Evolutionary conservation across 2,113 vertebrate genomes (phyloP), one percentile per base, ranked within the genome.

Genomic region (Microtus ochrogaster): DNA sequence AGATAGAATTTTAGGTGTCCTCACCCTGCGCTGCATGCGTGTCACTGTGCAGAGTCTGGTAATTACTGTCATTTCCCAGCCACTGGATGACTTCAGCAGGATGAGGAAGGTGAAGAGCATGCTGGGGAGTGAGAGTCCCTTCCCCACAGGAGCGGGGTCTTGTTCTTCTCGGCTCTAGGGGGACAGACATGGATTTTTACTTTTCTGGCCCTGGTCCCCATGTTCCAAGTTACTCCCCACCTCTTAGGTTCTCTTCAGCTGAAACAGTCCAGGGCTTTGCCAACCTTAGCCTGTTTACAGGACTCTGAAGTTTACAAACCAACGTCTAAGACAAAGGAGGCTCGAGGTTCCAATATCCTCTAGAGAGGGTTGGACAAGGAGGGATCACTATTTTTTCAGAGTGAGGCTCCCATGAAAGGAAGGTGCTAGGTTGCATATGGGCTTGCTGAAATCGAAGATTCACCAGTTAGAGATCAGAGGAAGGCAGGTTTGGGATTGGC

Each of bases 391-490:
- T 66, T 78, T 39, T 39, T 39, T 81, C 1, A 0, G 39, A 52
- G n/a, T 3, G 26, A 93, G 39, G 33, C 8, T 36, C 33, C 70
- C 2, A 66, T 39, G 66, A 91, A 82, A 91, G 63, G 52, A 61
- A 78, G 39, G 36, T 2, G 14, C n/a, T 28, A 17, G 3, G 19
- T 84, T 93, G 58, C 68, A 65, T 39, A 36, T 61, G 10, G 36
- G 24, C 33, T 81, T 94, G 49, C 66, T 13, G 4, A 70, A 72
- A 91, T 66, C 30, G 44, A 82, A 73, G 73, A 94, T 39, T 65
- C 30, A 28, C n/a, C 49, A 22, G 7, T 26, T 87, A 24, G 44
- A n/a, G n/a, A 13, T 19, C 26, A 39, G 33, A 83, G 9, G 58
- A 39, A 90, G 61, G 1, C 49, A 73, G 7, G 39, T 8, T 58